Evolutionary conservation across 2,797 vertebrate genomes (phyloP).

Genomic region (Peromyscus eremicus): DNA sequence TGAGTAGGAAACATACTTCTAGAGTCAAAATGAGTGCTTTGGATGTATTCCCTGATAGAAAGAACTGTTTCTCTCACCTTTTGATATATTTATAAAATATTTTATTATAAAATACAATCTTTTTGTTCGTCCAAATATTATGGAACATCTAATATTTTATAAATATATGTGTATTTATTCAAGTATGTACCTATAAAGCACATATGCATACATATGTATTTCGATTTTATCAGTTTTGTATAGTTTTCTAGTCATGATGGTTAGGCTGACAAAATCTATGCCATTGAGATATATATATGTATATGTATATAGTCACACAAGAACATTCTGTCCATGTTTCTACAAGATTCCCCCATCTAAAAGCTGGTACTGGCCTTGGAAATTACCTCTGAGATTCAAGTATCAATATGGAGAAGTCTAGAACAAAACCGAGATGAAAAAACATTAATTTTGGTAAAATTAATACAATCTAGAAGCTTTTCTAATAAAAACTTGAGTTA

Average conservation of each 20-base stretch:
- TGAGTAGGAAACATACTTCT: background rate
- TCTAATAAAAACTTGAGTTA: background rate
- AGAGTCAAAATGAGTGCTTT: slow-evolving; percentile 2
- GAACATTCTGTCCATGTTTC: background rate
- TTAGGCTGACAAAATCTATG: background rate
- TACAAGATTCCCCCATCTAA: background rate
- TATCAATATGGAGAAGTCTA: background rate
- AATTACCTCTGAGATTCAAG: background rate
- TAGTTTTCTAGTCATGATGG: background rate
- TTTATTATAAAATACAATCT: background rate
- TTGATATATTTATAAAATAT: background rate
- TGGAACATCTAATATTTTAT: background rate
- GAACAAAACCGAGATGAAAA: background rate
- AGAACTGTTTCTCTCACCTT: background rate
- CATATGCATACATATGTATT: background rate
- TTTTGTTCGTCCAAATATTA: background rate
- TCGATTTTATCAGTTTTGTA: background rate
- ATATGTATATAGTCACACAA: background rate
- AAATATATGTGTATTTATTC: background rate
- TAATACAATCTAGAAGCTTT: background rate
- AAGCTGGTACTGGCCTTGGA: background rate
- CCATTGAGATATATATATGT: background rate
- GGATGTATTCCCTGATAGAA: background rate
- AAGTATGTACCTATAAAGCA: background rate
- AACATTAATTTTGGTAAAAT: slow-evolving; percentile 1